Conservation (phyloP, 2,797 vertebrate genomes). For the Mus minutoides region DNA sequence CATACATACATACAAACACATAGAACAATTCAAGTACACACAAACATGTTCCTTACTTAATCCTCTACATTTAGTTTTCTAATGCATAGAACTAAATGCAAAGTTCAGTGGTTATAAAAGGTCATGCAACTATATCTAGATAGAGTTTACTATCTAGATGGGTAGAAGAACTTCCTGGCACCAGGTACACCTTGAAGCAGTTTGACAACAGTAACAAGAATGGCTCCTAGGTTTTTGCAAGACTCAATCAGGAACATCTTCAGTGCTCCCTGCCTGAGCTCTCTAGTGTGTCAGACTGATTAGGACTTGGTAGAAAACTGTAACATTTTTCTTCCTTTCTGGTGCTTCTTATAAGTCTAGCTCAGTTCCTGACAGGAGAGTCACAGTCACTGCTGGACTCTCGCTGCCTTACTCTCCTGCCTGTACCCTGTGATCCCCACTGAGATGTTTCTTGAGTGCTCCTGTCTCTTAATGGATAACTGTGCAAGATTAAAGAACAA, state of each 20-base stretch:
- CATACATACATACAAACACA: neutral
- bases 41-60: conserved; percentile 7
- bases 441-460: neutral
- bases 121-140: neutral
- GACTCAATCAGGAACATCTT: neutral
- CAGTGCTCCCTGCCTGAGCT: neutral
- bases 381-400: neutral
- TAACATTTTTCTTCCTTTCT: neutral
- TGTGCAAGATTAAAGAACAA: neutral
- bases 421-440: neutral
- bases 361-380: neutral
- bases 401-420: neutral
- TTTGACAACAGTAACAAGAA: neutral
- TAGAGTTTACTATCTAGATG: conserved; percentile 25
- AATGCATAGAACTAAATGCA: neutral
- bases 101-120: neutral
- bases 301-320: neutral
- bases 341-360: neutral
- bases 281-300: neutral
- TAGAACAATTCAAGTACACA: neutral
- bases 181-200: neutral
- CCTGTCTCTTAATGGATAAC: neutral
- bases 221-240: neutral
- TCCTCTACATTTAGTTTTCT: neutral
- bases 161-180: neutral